Base-by-base conservation (phyloP, 2,113 vertebrate genomes). In the Galbula dea region DNA sequence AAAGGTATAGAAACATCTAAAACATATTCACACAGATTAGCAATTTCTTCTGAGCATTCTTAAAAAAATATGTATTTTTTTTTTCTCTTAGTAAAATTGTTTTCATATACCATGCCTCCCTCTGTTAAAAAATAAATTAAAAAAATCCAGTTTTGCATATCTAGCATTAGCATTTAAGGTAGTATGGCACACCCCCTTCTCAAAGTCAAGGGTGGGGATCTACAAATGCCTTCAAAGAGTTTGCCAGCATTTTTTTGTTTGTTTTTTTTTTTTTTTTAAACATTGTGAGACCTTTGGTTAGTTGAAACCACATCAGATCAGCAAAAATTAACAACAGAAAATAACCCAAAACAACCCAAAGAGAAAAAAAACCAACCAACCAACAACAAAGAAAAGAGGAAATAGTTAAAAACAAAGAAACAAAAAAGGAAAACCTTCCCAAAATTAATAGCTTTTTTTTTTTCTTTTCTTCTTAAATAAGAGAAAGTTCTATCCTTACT, bases 81-180 rank as follows among this genome's bases (percentile, higher is more conserved):
- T 97, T 97, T 98, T 98, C 96, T 98, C 97, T 98, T 98, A 98
- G 98, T 98, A 98, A 98, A 98, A 98, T 98, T 94, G 97, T 98
- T 98, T 98, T 98, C 98, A 98, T 98, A 98, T 97, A 98, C 98
- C 98, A 98, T 98, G 98, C 98, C 98, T 98, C 98, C 98, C 98
- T 98, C 98, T 98, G 97, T 97, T 98, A 98, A 97, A 98, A 98
- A 98, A 98, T 96, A 98, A 98, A 98, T 97, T 96, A 97, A 98
- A 98, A 98, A 97, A 98, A 98, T 98, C 97, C 98, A 98, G 98
- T 99, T 99, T 99, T 99, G 99, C 99, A 99, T 99, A 99, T 99
- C 98, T 98, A 98, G 98, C 98, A 22, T 99, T 99, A 99, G 99
- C 98, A 98, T 99, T 99, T 99, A 99, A 99, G 99, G 99, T 99